phyloP scores from a whole-genome alignment of 2,888 invertebrate genomes.

The Steinernema carpocapsae region DNA sequence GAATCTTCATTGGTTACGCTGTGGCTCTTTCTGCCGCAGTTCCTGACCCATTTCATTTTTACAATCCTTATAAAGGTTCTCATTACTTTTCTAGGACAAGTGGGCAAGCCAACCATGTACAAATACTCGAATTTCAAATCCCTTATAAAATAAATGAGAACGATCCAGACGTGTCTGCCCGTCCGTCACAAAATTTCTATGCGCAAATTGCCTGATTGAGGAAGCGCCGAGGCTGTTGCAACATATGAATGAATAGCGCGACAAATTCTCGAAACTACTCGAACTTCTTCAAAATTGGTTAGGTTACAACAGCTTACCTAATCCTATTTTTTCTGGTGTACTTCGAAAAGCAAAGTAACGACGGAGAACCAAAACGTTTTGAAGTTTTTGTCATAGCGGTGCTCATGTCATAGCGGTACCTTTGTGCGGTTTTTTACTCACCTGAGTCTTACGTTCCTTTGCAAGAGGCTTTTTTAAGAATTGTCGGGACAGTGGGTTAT shows the following conservation, averaged over 20 bases:
- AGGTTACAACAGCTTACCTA: not conserved
- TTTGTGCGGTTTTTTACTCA: not conserved
- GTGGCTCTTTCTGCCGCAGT: not conserved
- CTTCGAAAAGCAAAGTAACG: not conserved
- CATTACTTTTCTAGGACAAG: not conserved
- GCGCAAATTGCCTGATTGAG: too few relatives aligned
- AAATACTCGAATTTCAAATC: too few relatives aligned
- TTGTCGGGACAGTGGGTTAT: not conserved
- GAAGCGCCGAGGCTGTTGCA: too few relatives aligned
- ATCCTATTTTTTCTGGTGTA: not conserved
- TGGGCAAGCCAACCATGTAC: not conserved
- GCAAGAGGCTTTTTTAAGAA: not conserved
- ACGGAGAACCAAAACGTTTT: not conserved
- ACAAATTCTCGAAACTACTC: too few relatives aligned
- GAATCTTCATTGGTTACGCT: not conserved
- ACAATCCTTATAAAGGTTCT: constrained; percentile 1
- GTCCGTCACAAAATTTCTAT: too few relatives aligned
- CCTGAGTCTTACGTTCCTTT: not conserved
- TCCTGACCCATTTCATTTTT: not conserved
- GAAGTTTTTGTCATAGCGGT: not conserved
- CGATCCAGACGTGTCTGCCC: too few relatives aligned
- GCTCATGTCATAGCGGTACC: not conserved
- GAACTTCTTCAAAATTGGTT: not conserved
- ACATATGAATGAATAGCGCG: too few relatives aligned
- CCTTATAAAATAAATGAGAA: too few relatives aligned